Conservation (phyloP, 2,113 vertebrate species). For the Emydura subglobosa region DNA sequence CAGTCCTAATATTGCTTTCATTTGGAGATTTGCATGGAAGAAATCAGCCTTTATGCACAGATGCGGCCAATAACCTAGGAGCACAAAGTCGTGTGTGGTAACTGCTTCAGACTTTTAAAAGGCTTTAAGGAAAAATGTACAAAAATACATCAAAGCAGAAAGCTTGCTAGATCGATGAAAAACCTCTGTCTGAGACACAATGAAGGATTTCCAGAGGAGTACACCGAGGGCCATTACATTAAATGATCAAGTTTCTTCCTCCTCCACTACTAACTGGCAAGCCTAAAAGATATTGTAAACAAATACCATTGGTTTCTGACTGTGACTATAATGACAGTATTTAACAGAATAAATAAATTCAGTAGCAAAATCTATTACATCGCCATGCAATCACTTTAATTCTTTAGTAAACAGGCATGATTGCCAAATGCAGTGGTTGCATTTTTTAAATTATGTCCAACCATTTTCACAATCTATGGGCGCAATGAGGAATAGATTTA, state of each 20-base stretch:
- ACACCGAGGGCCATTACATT: slow-evolving; percentile 16
- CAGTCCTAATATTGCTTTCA: neutral
- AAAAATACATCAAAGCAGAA: slow-evolving; percentile 8
- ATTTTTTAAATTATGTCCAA: neutral
- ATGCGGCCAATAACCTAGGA: neutral
- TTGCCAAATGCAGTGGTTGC: neutral
- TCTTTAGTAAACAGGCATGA: neutral
- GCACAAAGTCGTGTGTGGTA: neutral
- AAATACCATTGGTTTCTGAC: neutral
- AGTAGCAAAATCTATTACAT: neutral
- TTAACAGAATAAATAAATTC: slow-evolving; percentile 25
- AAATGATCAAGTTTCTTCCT: slow-evolving; percentile 30
- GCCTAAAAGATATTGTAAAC: slow-evolving; percentile 9
- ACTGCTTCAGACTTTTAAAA: neutral
- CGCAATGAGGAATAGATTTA: neutral
- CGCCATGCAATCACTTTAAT: neutral
- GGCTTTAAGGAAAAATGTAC: neutral
- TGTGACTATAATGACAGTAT: slow-evolving; percentile 8
- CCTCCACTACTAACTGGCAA: neutral
- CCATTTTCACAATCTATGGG: neutral
- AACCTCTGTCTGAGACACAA: neutral
- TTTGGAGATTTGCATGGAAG: neutral
- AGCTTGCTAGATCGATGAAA: slow-evolving; percentile 44
- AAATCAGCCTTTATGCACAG: neutral
- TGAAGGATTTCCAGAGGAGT: slow-evolving; percentile 45